phyloP scores from a whole-genome alignment of 2,797 vertebrate species.

The Allobates femoralis region DNA sequence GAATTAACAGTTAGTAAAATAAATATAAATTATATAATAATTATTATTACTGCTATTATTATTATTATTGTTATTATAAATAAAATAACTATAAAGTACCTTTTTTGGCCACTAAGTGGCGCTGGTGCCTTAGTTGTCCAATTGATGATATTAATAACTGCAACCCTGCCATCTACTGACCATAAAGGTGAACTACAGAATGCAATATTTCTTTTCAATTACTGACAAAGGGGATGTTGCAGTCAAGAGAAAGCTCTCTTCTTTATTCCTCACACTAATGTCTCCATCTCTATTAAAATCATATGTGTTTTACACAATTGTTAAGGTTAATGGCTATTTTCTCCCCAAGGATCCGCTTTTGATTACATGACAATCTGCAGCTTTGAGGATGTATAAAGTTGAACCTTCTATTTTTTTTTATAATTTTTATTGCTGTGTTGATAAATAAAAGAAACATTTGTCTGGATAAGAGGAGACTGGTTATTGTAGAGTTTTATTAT shows the following conservation, averaged over 20 bases:
- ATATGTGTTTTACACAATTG: neutral
- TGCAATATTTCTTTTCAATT: neutral
- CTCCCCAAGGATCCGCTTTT: neutral
- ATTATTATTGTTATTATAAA: too few species aligned
- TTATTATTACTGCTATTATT: too few species aligned
- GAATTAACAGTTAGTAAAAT: too few species aligned
- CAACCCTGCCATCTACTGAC: constrained; percentile 21
- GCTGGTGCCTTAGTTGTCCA: neutral
- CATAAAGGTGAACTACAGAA: neutral
- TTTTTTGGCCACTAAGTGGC: neutral
- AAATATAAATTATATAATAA: too few species aligned
- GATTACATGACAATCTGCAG: neutral
- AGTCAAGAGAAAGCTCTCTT: neutral
- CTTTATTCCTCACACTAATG: too few species aligned
- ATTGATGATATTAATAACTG: neutral
- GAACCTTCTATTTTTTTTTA: neutral
- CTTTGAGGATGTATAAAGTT: neutral
- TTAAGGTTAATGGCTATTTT: neutral
- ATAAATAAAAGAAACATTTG: neutral
- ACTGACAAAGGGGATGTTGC: neutral
- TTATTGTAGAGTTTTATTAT: constrained; percentile 9
- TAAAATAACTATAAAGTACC: neutral
- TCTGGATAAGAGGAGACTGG: neutral
- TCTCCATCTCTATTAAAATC: neutral
- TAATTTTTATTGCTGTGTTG: neutral